Evolutionary conservation across 2,797 vertebrate genomes (phyloP).

Genomic region (Pogonophryne albipinna): DNA sequence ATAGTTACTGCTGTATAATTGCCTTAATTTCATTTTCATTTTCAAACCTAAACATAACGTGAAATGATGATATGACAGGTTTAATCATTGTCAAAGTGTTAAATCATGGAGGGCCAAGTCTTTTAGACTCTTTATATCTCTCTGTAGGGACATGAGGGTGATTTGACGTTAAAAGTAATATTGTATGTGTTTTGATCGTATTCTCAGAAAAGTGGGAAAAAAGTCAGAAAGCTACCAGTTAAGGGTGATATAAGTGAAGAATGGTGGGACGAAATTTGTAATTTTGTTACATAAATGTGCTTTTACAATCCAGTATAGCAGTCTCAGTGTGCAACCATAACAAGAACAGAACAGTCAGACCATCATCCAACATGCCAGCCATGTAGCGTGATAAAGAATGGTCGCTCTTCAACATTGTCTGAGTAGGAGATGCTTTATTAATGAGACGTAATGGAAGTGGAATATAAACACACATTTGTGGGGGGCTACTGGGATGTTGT

Average conservation of each 20-base stretch:
- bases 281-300: background rate
- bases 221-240: too few relatives aligned
- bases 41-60: background rate
- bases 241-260: too few relatives aligned
- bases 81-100: background rate
- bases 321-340: background rate
- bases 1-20: background rate
- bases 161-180: too few relatives aligned
- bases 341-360: constrained; percentile 4
- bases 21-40: too few relatives aligned
- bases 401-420: constrained; percentile 11
- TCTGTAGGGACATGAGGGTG: background rate
- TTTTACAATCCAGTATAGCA: background rate
- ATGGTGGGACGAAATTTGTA: too few relatives aligned
- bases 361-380: background rate
- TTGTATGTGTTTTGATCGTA: background rate
- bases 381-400: constrained; percentile 12
- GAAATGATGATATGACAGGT: background rate
- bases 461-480: constrained; percentile 32
- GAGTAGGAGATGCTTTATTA: constrained; percentile 48
- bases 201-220: too few relatives aligned
- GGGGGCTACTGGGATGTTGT: constrained; percentile 1
- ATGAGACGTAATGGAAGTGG: constrained; percentile 25
- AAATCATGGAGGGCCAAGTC: background rate
- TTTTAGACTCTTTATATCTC: too few relatives aligned